Conservation (phyloP, 2,888 invertebrate species). For the Corythucha ciliata region DNA sequence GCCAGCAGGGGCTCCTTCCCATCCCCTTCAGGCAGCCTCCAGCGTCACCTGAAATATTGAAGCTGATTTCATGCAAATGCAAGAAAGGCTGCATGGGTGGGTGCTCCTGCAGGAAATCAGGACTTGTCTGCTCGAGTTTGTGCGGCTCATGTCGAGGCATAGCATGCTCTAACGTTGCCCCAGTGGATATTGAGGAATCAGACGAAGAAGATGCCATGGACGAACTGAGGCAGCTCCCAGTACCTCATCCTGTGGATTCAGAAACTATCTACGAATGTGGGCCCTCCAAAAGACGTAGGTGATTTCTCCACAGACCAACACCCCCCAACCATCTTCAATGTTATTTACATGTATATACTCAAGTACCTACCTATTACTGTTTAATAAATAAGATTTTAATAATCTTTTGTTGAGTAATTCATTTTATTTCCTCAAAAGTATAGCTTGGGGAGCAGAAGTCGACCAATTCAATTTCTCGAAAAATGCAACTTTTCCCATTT, state of each 20-base stretch:
- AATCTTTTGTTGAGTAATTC: conserved; percentile 1
- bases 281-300: too few relatives aligned
- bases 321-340: too few relatives aligned
- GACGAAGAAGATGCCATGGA: conserved; percentile 1
- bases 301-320: too few relatives aligned
- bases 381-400: conserved; percentile 1
- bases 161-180: neutral
- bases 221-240: neutral
- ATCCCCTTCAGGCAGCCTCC: neutral
- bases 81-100: conserved; percentile 12
- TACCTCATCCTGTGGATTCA: conserved; percentile 6
- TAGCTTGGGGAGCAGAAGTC: too few relatives aligned
- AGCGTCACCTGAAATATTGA: conserved; percentile 9
- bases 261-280: neutral
- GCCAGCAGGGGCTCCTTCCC: conserved; percentile 4
- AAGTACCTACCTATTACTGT: too few relatives aligned
- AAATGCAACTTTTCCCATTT: too few relatives aligned
- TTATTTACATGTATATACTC: too few relatives aligned
- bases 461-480: too few relatives aligned
- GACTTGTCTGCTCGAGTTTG: neutral
- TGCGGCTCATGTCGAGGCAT: conserved; percentile 2
- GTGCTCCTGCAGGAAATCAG: conserved; percentile 7
- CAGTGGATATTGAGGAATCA: neutral
- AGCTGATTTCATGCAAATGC: too few relatives aligned
- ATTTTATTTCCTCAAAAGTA: neutral